Base-by-base conservation (phyloP, 2,797 vertebrate species). In the Rousettus madagascariensis region DNA sequence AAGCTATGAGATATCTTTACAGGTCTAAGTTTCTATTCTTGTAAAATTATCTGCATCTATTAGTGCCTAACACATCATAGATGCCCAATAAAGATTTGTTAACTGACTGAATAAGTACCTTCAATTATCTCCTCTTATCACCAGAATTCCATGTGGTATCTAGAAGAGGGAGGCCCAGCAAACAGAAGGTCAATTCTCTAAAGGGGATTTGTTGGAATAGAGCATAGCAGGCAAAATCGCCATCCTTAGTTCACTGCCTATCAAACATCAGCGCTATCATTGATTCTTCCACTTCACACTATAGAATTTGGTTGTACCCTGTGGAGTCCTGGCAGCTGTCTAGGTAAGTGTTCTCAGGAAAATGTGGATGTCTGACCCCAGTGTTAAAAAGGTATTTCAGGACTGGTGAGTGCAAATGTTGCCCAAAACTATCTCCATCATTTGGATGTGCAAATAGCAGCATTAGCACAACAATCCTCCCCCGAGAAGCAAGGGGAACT, bases 11-110 rank as follows among this genome's bases (percentile, higher is more conserved):
- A 75, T 46, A 83, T 36, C 89, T 68, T 94, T 20, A 46, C 36
- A 24, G 12, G 26, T 77, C 49, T 86, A 28, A 68, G 33, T 88
- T 93, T 89, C 53, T 90, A 66, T 86, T 95, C 16, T 88, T 86
- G 8, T 69, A 61, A 85, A 94, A 78, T 43, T 87, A 61, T 72
- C 86, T 71, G 1, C 17, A 65, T 83, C n/a, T 80, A 1, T 63
- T n/a, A 51, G 8, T 69, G 8, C 63, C 20, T 83, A 66, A 51
- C 1, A 16, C 24, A 28, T 20, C 46, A 8, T 55, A 86, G 74
- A 51, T 74, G 5, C 19, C 77, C 59, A 71, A 24, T 59, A 84
- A 91, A 61, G 17, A 53, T 66, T 26, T 84, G 38, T 53, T 36
- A 59, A 68, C 22, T 68, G 57, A 80, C 16, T 30, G 63, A 38